These are phyloP conservation scores for Cyrtonyx montezumae DNA, from an alignment of 2,113 vertebrate genomes.

Conservation along the genomic window DNA sequence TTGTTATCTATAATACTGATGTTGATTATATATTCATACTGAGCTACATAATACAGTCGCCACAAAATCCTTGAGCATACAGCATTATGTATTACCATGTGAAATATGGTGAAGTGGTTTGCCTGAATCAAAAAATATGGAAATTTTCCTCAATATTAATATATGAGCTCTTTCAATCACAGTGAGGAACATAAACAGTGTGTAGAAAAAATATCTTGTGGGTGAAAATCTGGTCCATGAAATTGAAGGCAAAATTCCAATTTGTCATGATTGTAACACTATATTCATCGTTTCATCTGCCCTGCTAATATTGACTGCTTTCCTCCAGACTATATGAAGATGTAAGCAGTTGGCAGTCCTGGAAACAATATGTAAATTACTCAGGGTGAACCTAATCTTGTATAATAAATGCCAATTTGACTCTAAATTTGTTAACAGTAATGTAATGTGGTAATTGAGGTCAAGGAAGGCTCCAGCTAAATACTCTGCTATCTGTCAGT, in stretches of 20 bases:
- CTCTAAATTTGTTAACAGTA: slow-evolving; percentile 81
- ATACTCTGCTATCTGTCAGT: slow-evolving; percentile 71
- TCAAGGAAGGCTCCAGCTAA: slow-evolving; percentile 70
- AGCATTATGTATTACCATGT: not conserved
- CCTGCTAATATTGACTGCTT: slow-evolving; percentile 43
- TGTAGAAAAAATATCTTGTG: not conserved
- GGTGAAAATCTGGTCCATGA: not conserved
- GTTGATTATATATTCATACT: not conserved
- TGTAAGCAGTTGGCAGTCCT: slow-evolving; percentile 67
- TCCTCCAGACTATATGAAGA: slow-evolving; percentile 65
- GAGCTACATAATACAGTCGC: not conserved
- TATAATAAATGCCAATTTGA: slow-evolving; percentile 75
- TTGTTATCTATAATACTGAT: not conserved
- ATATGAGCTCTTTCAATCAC: not conserved
- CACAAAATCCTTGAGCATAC: not conserved
- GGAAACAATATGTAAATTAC: slow-evolving; percentile 77
- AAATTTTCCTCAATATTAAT: not conserved
- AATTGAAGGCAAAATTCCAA: not conserved
- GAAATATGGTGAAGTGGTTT: not conserved
- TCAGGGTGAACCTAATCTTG: slow-evolving; percentile 69
- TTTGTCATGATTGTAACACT: not conserved
- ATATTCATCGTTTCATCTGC: slow-evolving; percentile 39
- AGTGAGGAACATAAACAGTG: not conserved
- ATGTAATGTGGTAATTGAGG: slow-evolving; percentile 80
- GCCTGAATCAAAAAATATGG: not conserved